Percentiles rank a stretch among this genome's conserved stretches.
phyloP scores from a whole-genome alignment of 2,113 vertebrate genomes.

The Peromyscus californicus region DNA sequence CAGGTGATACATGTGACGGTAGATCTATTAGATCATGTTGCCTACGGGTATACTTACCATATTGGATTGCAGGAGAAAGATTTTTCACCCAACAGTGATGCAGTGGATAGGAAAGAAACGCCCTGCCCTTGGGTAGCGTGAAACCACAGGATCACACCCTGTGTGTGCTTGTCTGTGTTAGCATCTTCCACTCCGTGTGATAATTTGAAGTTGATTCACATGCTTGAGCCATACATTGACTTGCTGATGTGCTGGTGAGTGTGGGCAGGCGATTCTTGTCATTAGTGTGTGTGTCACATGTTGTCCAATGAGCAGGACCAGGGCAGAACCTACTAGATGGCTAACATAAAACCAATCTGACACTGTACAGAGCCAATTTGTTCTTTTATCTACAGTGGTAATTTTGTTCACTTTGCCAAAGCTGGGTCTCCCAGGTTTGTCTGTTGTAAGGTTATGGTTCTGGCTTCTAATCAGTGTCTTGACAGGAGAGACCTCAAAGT shows the following conservation, averaged over 20 bases:
- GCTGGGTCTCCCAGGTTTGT: neutral
- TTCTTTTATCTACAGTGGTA: neutral
- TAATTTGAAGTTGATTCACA: neutral
- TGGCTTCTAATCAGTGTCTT: neutral
- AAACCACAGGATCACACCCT: no score
- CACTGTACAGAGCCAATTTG: neutral
- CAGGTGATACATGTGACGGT: no score
- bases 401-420: neutral
- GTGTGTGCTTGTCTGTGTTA: rapidly evolving
- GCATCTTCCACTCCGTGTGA: neutral
- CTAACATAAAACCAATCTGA: neutral
- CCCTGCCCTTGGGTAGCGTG: neutral
- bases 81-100: neutral
- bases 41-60: neutral
- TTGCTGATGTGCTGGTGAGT: no score
- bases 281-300: neutral
- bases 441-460: neutral
- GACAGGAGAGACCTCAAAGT: neutral
- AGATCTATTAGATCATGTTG: neutral
- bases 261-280: neutral
- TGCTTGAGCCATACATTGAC: no score
- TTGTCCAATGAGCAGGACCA: neutral
- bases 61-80: neutral
- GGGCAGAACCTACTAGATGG: neutral
- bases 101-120: neutral